phyloP scores from a whole-genome alignment of 2,888 invertebrate genomes.

The Hydraecia micacea region DNA sequence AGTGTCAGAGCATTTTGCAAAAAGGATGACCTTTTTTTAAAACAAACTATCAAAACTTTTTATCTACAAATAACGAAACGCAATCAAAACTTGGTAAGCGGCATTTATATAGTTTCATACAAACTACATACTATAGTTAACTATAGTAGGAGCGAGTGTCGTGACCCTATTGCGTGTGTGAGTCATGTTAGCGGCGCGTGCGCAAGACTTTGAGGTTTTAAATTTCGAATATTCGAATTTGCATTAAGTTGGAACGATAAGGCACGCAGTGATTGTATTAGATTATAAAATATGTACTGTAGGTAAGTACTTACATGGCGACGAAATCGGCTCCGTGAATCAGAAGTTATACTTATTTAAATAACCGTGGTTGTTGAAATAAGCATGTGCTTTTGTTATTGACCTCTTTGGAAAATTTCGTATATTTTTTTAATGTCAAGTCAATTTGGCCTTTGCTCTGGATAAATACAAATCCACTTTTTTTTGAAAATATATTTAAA shows the following conservation, averaged over 20 bases:
- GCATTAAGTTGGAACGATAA: slow-evolving; percentile 78
- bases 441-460: background rate
- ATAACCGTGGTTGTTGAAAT: slow-evolving; percentile 22
- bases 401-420: background rate
- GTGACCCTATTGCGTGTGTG: slow-evolving; percentile 89
- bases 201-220: slow-evolving; percentile 84
- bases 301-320: slow-evolving; percentile 27
- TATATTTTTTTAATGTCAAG: background rate
- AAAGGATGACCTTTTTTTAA: background rate
- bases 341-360: slow-evolving; percentile 8
- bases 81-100: slow-evolving; percentile 86
- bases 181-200: slow-evolving; percentile 87
- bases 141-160: slow-evolving; percentile 78
- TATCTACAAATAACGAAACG: slow-evolving; percentile 73
- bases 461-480: background rate
- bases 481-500: rapidly evolving
- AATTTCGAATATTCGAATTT: slow-evolving; percentile 85
- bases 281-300: slow-evolving; percentile 60
- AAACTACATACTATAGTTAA: slow-evolving; percentile 70
- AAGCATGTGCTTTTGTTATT: slow-evolving; percentile 25
- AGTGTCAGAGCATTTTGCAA: background rate
- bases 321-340: slow-evolving; percentile 40
- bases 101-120: slow-evolving; percentile 75
- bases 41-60: slow-evolving; percentile 70
- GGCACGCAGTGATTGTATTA: slow-evolving; percentile 75